These are phyloP conservation scores for Drosophila maculinotata DNA, from an alignment of 2,888 invertebrate genomes.

Conservation along the genomic window DNA sequence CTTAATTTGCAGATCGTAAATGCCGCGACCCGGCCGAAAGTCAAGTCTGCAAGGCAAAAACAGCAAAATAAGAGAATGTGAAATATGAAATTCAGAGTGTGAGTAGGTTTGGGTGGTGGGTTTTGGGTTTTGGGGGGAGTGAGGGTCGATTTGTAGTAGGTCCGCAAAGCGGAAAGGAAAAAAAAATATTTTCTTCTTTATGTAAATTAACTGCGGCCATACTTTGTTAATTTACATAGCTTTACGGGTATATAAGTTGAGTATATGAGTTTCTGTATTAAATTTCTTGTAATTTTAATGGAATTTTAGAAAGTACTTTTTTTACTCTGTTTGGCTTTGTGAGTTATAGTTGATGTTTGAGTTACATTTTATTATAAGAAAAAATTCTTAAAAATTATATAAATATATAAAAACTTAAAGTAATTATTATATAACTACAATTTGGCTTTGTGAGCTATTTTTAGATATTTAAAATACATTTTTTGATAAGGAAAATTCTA, in stretches of 20 bases:
- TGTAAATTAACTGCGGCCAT: constrained; percentile 63
- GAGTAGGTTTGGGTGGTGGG: not conserved
- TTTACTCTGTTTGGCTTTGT: not conserved
- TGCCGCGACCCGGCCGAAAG: constrained; percentile 91
- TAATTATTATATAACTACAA: too few species aligned
- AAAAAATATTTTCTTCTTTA: constrained; percentile 52
- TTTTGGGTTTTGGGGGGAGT: too few species aligned
- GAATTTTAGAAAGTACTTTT: not conserved
- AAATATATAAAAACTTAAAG: too few species aligned
- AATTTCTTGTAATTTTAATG: not conserved
- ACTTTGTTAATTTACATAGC: constrained; percentile 48
- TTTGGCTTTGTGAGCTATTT: too few species aligned
- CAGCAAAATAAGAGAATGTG: not conserved
- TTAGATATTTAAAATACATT: too few species aligned
- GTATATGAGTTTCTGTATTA: constrained; percentile 1
- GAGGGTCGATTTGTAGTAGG: constrained; percentile 25
- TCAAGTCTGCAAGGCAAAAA: constrained; percentile 88
- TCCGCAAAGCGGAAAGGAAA: constrained; percentile 2
- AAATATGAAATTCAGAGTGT: not conserved
- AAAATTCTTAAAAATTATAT: too few species aligned
- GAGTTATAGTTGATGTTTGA: too few species aligned
- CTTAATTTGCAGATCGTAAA: constrained; percentile 94
- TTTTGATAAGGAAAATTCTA: too few species aligned
- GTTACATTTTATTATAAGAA: too few species aligned
- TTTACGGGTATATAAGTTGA: constrained; percentile 6